Percentiles rank a stretch among this genome's conserved stretches.
These are phyloP conservation scores for Hesperophylax magnus DNA, from an alignment of 1,140 invertebrate genomes.

Conservation along the genomic window DNA sequence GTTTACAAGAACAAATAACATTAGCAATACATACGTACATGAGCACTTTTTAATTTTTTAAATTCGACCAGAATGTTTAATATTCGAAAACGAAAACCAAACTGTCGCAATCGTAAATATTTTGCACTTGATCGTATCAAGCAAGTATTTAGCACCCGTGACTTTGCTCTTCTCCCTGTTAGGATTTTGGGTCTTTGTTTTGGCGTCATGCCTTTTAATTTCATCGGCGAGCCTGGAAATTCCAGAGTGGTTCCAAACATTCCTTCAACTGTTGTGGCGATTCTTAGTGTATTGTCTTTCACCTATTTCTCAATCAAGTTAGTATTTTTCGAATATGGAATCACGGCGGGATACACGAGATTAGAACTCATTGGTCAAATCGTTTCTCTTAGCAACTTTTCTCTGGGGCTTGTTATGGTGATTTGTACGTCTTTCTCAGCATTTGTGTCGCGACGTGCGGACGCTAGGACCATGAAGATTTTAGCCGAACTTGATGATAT, in stretches of 20 bases:
- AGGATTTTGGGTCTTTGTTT: neutral
- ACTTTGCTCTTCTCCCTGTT: neutral
- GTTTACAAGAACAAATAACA: too few species aligned
- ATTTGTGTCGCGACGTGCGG: neutral
- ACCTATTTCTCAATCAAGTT: neutral
- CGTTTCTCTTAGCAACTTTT: too few species aligned
- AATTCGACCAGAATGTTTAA: too few species aligned
- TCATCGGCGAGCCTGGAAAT: neutral
- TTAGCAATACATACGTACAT: too few species aligned
- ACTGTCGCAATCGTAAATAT: too few species aligned
- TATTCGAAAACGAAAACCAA: too few species aligned
- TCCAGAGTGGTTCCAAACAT: neutral
- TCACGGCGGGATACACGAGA: too few species aligned
- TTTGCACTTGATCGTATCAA: too few species aligned
- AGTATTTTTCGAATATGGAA: too few species aligned
- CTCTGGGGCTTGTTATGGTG: neutral
- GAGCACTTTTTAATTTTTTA: too few species aligned
- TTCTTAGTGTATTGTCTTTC: neutral
- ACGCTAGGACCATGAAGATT: neutral
- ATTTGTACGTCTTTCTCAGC: neutral
- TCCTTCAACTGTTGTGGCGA: neutral
- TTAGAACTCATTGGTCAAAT: too few species aligned
- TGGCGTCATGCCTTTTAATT: neutral
- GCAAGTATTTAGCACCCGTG: neutral
- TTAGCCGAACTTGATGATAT: neutral